Conservation (phyloP, 2,888 invertebrate species). For the Sinelater perroti region DNA sequence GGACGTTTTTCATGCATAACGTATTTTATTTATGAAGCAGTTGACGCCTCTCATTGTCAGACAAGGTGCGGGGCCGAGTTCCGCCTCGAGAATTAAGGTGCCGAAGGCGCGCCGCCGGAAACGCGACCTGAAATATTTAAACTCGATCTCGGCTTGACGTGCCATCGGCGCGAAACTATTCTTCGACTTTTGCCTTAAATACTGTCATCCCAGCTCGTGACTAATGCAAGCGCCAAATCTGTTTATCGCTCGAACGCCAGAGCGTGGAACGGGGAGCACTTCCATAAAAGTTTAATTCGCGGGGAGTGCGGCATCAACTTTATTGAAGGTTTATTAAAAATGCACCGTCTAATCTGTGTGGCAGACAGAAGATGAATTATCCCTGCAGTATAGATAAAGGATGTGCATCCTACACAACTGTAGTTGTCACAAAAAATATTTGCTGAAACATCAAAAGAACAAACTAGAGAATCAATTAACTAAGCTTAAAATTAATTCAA, state of each 20-base stretch:
- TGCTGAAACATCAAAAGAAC: too few relatives aligned
- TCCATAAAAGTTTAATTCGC: constrained; percentile 32
- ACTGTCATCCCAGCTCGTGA: constrained; percentile 24
- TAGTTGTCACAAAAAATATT: too few relatives aligned
- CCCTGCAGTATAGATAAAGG: too few relatives aligned
- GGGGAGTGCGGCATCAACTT: too few relatives aligned
- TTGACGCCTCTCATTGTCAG: constrained; percentile 12
- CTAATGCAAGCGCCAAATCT: constrained; percentile 27
- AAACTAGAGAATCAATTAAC: too few relatives aligned
- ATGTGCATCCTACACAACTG: too few relatives aligned
- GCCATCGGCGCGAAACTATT: constrained; percentile 28
- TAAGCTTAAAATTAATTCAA: too few relatives aligned
- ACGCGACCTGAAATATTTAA: constrained; percentile 23
- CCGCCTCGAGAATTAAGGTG: constrained; percentile 22
- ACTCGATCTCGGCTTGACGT: constrained; percentile 27
- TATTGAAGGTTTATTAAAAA: too few relatives aligned
- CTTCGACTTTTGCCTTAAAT: constrained; percentile 31
- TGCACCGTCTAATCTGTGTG: too few relatives aligned
- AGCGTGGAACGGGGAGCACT: constrained; percentile 31
- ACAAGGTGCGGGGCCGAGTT: background rate
- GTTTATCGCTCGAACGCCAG: constrained; percentile 26
- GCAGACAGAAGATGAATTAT: too few relatives aligned
- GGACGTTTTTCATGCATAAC: constrained; percentile 17
- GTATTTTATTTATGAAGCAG: constrained; percentile 22
- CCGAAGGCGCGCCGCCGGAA: constrained; percentile 6